A percentile compares a stretch with the other conserved stretches of the same genome.
phyloP scores from a whole-genome alignment of 2,888 invertebrate species.

The Schizaphis graminum region DNA sequence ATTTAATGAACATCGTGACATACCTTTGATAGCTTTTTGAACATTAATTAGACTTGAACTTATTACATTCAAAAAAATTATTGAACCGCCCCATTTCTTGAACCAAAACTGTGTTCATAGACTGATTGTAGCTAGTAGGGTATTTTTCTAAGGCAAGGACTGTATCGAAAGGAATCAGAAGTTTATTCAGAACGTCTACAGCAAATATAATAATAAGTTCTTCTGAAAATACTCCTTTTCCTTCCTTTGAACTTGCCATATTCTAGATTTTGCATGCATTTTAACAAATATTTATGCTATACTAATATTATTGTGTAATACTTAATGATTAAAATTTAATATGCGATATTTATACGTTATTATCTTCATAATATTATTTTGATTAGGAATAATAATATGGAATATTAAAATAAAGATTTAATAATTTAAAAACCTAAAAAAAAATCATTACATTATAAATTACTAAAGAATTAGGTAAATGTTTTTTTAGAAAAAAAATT shows the following conservation, averaged over 20 bases:
- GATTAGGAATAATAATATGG: not conserved
- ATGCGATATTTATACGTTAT: not conserved
- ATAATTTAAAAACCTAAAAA: too few species aligned
- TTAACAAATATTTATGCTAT: not conserved
- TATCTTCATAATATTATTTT: not conserved
- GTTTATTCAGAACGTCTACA: constrained; percentile 69
- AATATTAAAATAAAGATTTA: too few species aligned
- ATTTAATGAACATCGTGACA: not conserved
- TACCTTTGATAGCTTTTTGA: constrained; percentile 85
- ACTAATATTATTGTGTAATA: not conserved
- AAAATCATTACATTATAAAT: not conserved
- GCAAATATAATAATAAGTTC: constrained; percentile 31
- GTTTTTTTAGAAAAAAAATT: too few species aligned
- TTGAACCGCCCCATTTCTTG: constrained; percentile 84
- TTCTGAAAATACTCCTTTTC: constrained; percentile 29
- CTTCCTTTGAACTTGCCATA: constrained; percentile 11
- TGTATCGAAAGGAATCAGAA: constrained; percentile 78
- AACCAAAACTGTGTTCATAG: constrained; percentile 89
- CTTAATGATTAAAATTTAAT: not conserved
- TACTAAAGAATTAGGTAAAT: not conserved
- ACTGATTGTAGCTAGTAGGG: constrained; percentile 83
- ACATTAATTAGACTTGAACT: constrained; percentile 78
- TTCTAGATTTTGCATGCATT: not conserved
- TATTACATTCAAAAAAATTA: constrained; percentile 78
- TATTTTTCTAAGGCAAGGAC: constrained; percentile 78